Base-by-base conservation (phyloP, 2,888 invertebrate genomes). In the Aspidiotus rigidus region DNA sequence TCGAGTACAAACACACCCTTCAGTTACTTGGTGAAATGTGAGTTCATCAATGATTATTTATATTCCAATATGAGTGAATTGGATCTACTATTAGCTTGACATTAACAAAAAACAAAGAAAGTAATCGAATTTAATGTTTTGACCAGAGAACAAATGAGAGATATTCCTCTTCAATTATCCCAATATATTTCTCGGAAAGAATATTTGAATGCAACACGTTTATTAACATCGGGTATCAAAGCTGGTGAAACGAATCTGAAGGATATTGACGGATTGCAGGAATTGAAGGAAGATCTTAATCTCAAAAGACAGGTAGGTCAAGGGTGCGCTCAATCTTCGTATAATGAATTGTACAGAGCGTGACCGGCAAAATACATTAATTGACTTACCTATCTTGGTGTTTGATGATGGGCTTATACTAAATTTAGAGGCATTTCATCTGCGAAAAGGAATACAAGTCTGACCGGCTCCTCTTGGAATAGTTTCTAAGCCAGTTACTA, bases 1-100 rank as follows among this genome's bases (percentile, higher is more conserved):
- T 97, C n/a, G 94, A 98, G 76, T 95, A 97, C 76, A 93, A 93
- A 76, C 89, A 94, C 76, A 90, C 93, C 70, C 79, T 95, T 56
- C 85, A 89, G 73, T 85, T 96, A 79, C 79, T 97, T 57, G 90
- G 94, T 74, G 90, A 95, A 79, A 93, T 96, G 90, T 92, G 78
- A 81, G 84, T 79, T 17, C 28, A 63, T 53, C 39, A 56, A 13
- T 44, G 13, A 56, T 57, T 53, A 59, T n/a, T n/a, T n/a, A n/a
- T n/a, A n/a, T 8, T 56, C 13, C 15, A 59, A 11, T 16, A 7
- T 61, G 63, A 57, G 63, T 70, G 49, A 49, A 8, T 70, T 64
- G 59, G 57, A n/a, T n/a, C n/a, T n/a, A n/a, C n/a, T n/a, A n/a
- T n/a, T n/a, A n/a, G n/a, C n/a, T n/a, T n/a, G n/a, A n/a, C n/a